Evolutionary conservation across 2,113 vertebrate genomes (phyloP).

Genomic region (Todiramphus chloris): DNA sequence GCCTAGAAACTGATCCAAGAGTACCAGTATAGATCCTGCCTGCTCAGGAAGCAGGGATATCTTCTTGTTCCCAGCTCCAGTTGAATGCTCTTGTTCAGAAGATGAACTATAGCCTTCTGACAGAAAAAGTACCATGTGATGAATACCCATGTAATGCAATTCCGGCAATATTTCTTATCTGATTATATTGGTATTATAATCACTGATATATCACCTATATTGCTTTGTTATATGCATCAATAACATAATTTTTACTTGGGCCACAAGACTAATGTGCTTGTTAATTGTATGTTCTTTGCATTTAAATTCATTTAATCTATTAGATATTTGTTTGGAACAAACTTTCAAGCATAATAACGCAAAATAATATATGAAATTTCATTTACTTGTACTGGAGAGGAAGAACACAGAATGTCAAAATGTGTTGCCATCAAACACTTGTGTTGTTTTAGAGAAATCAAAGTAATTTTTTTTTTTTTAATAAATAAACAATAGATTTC

Average conservation of each 20-base stretch:
- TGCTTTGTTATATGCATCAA: not conserved
- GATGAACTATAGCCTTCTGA: not conserved
- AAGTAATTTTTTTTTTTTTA: not conserved
- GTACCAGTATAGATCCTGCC: not conserved
- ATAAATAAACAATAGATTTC: not conserved
- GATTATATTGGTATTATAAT: not conserved
- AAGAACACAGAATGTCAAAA: not conserved
- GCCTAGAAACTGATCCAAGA: not conserved
- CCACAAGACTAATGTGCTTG: not conserved
- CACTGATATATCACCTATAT: not conserved
- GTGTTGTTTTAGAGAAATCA: not conserved
- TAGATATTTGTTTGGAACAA: not conserved
- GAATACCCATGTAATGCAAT: not conserved
- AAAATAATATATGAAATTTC: not conserved
- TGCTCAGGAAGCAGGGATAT: not conserved
- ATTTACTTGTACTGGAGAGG: not conserved
- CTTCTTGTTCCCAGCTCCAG: not conserved
- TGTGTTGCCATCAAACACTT: not conserved
- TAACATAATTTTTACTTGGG: not conserved
- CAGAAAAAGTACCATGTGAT: not conserved
- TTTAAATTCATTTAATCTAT: not conserved
- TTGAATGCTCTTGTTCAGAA: not conserved
- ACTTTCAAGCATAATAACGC: not conserved
- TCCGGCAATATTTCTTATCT: not conserved
- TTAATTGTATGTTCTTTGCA: not conserved